A percentile compares a stretch with the other conserved stretches of the same genome.
These are phyloP conservation scores for Sphaerophoria taeniata DNA, from an alignment of 2,888 invertebrate genomes.

Conservation along the genomic window DNA sequence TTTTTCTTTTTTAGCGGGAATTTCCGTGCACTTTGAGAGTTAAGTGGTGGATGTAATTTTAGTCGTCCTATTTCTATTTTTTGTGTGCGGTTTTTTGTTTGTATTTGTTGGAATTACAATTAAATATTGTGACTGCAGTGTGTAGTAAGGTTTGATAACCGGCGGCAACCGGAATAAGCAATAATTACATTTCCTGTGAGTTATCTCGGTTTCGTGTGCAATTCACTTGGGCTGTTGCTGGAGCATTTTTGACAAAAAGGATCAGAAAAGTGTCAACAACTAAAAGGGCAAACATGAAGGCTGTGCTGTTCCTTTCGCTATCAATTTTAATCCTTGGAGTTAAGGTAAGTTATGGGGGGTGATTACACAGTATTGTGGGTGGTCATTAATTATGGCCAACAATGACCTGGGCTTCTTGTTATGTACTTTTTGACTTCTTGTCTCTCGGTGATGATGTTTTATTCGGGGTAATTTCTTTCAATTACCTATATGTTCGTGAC, in stretches of 20 bases:
- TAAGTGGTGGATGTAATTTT: slow-evolving; percentile 18
- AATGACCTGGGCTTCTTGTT: slow-evolving; percentile 35
- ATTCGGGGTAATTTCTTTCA: slow-evolving; percentile 50
- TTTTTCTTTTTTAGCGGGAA: not conserved
- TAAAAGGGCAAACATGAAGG: slow-evolving; percentile 78
- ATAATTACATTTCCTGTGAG: slow-evolving; percentile 44
- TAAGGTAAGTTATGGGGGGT: slow-evolving; percentile 79
- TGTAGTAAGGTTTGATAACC: slow-evolving; percentile 1
- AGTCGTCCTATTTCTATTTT: slow-evolving; percentile 7
- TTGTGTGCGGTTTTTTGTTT: slow-evolving; percentile 7
- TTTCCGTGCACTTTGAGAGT: slow-evolving; percentile 15
- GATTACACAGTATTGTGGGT: slow-evolving; percentile 39
- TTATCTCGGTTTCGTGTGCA: slow-evolving; percentile 37
- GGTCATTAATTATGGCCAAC: slow-evolving; percentile 47
- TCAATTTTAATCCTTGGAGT: slow-evolving; percentile 81
- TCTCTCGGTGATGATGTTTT: not conserved
- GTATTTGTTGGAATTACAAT: too few relatives aligned
- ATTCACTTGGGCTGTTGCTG: slow-evolving; percentile 3
- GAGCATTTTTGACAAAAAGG: slow-evolving; percentile 24
- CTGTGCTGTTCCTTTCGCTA: slow-evolving; percentile 80
- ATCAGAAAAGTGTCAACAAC: slow-evolving; percentile 46
- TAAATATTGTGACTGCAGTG: not conserved
- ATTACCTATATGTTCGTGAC: slow-evolving; percentile 40
- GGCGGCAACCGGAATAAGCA: slow-evolving; percentile 18
- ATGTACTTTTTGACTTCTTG: slow-evolving; percentile 10